These are phyloP conservation scores for Sebastes fasciatus DNA, from an alignment of 2,113 vertebrate genomes.

Conservation along the genomic window DNA sequence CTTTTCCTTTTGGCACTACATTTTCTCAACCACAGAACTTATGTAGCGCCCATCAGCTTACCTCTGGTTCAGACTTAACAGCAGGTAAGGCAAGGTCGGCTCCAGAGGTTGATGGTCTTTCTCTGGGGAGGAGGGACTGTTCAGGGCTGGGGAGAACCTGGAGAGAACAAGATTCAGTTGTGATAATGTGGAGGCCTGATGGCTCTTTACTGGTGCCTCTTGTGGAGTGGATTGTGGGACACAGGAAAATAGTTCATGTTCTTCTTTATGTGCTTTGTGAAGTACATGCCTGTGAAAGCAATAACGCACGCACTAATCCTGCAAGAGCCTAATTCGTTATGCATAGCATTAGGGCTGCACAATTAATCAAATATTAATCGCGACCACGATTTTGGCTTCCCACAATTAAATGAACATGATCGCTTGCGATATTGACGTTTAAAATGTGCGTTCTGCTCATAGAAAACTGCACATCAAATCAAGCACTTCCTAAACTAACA, in stretches of 20 bases:
- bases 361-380: no score
- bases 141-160: not conserved
- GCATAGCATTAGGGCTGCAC: not conserved
- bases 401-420: no score
- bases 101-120: not conserved
- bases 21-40: no score
- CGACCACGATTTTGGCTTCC: no score
- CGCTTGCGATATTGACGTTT: no score
- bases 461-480: no score
- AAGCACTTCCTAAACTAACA: no score
- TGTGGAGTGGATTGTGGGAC: not conserved
- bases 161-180: not conserved
- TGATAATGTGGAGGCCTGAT: not conserved
- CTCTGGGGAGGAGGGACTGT: not conserved
- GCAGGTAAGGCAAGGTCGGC: not conserved
- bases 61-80: not conserved
- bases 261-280: not conserved
- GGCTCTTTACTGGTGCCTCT: not conserved
- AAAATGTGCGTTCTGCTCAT: no score
- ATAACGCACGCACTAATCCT: no score
- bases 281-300: not conserved
- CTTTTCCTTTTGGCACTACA: no score
- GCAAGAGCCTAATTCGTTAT: not conserved
- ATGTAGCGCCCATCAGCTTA: not conserved
- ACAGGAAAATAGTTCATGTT: not conserved